A percentile compares a stretch with the other conserved stretches of the same genome.
Conservation (phyloP, 2,888 invertebrate species). For the Oscheius sp. region DNA sequence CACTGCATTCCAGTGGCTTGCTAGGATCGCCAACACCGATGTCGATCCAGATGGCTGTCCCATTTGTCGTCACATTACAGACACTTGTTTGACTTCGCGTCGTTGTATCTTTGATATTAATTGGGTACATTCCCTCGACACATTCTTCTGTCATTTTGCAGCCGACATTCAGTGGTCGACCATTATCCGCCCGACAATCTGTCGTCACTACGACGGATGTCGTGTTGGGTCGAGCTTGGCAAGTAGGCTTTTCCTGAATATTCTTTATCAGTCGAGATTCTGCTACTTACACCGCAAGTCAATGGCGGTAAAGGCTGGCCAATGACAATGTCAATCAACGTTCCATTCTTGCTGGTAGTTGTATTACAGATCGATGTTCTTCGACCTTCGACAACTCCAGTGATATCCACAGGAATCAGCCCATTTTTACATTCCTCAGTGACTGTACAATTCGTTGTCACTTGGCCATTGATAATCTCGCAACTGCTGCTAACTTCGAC, state of each 20-base stretch:
- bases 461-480: background rate
- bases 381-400: background rate
- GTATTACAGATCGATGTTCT: background rate
- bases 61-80: conserved; percentile 5
- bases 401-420: background rate
- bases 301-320: background rate
- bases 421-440: conserved; percentile 7
- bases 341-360: background rate
- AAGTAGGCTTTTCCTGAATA: background rate
- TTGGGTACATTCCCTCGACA: conserved; percentile 6
- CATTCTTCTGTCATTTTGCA: background rate
- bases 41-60: background rate
- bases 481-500: conserved; percentile 18
- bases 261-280: background rate
- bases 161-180: no score
- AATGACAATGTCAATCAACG: background rate
- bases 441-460: conserved; percentile 1
- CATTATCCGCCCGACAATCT: background rate
- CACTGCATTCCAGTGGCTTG: background rate
- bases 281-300: background rate
- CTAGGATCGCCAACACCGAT: background rate
- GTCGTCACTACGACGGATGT: background rate
- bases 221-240: background rate
- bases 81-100: background rate
- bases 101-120: background rate